Evolutionary conservation across 2,113 vertebrate genomes (phyloP).

Genomic region (rabbit (Oryctolagus cuniculus)): mOryCun1.1 NC_091443.1:56088001-56088500

Average conservation of each 20-base stretch:
- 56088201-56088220: neutral
- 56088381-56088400: neutral
- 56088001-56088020: neutral
- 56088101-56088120: neutral
- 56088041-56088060: neutral
- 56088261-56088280: neutral
- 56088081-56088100: no score
- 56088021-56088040: neutral
- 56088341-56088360: neutral
- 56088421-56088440: neutral
- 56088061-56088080: no score
- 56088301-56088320: neutral
- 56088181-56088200: neutral
- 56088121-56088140: neutral
- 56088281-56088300: neutral
- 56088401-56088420: neutral
- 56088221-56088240: neutral
- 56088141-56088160: neutral
- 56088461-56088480: neutral
- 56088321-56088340: neutral
- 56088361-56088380: neutral
- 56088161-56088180: neutral
- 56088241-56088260: neutral
- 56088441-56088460: neutral
- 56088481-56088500: neutral